phyloP scores from a whole-genome alignment of 1,140 invertebrate genomes.

The Dolichoris vasculosae region DNA sequence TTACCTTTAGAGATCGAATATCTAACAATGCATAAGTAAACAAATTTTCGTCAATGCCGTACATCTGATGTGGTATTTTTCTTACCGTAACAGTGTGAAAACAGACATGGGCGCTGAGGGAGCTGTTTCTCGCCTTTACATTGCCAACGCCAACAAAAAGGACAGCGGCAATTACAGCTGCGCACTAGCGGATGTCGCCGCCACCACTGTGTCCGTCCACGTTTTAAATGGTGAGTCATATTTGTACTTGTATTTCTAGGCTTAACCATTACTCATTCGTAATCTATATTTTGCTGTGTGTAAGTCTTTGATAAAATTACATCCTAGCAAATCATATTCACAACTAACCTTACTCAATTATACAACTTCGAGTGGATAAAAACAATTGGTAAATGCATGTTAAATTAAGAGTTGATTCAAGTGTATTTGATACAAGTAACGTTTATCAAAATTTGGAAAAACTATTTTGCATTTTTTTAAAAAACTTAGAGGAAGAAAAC shows the following conservation, averaged over 20 bases:
- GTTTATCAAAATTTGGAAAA: too few species aligned
- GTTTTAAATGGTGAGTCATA: conserved; percentile 86
- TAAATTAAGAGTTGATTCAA: too few species aligned
- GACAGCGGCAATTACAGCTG: conserved; percentile 93
- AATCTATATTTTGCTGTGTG: too few species aligned
- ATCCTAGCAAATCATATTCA: neutral
- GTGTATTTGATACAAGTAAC: too few species aligned
- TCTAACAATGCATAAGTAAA: neutral
- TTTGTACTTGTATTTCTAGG: neutral
- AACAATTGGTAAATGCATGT: too few species aligned
- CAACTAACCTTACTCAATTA: neutral
- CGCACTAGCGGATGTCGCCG: conserved; percentile 84
- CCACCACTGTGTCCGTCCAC: conserved; percentile 85
- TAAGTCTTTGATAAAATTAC: too few species aligned
- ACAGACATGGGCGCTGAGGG: conserved; percentile 85
- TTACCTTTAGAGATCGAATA: too few species aligned
- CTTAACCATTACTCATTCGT: neutral
- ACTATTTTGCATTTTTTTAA: too few species aligned
- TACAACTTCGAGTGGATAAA: too few species aligned
- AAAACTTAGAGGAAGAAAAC: too few species aligned
- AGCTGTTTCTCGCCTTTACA: conserved; percentile 86
- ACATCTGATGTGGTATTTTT: neutral
- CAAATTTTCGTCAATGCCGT: neutral
- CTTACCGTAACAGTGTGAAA: conserved; percentile 81
- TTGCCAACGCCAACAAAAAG: conserved; percentile 86